Evolutionary conservation across 2,888 invertebrate genomes (phyloP).

Genomic region (Lasioglossum lativentre): DNA sequence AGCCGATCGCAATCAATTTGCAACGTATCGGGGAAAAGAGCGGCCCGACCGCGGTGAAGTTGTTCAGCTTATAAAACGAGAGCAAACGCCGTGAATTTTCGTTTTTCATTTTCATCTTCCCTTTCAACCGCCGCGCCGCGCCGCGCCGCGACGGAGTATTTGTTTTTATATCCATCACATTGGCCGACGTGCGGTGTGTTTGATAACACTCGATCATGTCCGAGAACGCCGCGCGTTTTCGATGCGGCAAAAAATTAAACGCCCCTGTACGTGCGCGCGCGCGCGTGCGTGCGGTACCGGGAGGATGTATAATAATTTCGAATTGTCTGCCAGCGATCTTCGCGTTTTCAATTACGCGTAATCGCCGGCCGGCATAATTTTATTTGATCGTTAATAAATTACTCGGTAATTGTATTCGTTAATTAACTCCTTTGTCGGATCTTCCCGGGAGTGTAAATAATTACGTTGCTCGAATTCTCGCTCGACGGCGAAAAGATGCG

Average conservation of each 20-base stretch:
- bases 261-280: neutral
- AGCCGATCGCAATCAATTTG: constrained; percentile 54
- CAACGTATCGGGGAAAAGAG: constrained; percentile 12
- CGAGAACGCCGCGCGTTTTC: neutral
- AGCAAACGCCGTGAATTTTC: constrained; percentile 5
- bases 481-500: neutral
- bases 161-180: constrained; percentile 49
- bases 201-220: constrained; percentile 44
- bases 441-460: neutral
- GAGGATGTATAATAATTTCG: constrained; percentile 3
- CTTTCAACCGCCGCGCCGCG: neutral
- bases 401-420: neutral
- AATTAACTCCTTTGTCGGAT: constrained; percentile 7
- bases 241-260: constrained; percentile 37
- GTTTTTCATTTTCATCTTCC: constrained; percentile 36
- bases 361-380: neutral
- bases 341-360: neutral
- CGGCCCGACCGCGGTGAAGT: constrained; percentile 9
- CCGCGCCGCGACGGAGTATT: constrained; percentile 15
- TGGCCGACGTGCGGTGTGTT: constrained; percentile 16
- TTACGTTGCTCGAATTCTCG: neutral
- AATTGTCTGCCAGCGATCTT: constrained; percentile 10
- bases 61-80: constrained; percentile 30
- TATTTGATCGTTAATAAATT: constrained; percentile 13
- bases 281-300: too few relatives aligned